Conservation (phyloP, 2,888 invertebrate genomes). For the Leptopterna dolabrata region DNA sequence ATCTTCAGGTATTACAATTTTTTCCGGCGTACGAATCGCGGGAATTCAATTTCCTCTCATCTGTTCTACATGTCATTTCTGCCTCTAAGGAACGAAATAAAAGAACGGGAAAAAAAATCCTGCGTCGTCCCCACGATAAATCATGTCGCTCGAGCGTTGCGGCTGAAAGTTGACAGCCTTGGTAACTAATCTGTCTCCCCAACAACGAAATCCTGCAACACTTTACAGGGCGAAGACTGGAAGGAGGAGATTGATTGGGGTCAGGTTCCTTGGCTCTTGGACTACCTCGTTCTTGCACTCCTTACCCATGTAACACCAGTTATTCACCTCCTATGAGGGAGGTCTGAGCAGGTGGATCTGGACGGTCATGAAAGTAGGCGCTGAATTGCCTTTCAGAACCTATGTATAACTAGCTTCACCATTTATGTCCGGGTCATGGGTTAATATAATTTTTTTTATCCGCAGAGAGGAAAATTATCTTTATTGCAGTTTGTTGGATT, state of each 20-base stretch:
- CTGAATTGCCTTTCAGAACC: neutral
- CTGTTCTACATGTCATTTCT: neutral
- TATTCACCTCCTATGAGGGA: neutral
- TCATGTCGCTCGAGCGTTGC: neutral
- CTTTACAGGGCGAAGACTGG: neutral
- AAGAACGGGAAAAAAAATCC: neutral
- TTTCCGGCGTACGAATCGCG: no score
- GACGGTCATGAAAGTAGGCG: neutral
- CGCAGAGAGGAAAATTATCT: no score
- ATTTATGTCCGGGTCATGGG: neutral
- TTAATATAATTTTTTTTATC: no score
- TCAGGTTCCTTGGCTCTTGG: neutral
- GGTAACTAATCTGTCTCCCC: conserved; percentile 37
- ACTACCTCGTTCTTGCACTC: neutral
- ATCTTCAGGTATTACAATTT: no score
- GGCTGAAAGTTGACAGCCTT: conserved; percentile 42
- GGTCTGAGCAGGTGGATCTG: neutral
- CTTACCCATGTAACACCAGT: neutral
- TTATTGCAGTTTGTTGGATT: no score
- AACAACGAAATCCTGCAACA: conserved; percentile 16
- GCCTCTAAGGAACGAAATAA: neutral
- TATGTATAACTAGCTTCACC: neutral
- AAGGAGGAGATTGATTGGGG: conserved; percentile 8
- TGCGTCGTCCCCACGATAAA: neutral
- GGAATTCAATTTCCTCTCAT: no score